These are phyloP conservation scores for Drosophila nebulosa DNA, from an alignment of 1,140 invertebrate genomes.

Conservation along the genomic window DNA sequence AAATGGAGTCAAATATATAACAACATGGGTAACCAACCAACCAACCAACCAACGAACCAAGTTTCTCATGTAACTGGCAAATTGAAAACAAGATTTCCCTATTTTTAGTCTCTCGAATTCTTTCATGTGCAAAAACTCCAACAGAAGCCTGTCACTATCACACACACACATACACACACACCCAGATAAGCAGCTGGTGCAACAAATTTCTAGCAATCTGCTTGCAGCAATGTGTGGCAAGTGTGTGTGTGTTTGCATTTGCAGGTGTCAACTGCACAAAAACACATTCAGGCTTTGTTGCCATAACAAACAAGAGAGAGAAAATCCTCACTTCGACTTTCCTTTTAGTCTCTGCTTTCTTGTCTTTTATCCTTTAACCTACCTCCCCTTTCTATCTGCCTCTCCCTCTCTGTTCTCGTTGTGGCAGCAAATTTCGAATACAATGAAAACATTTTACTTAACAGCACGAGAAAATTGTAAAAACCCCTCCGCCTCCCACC, in stretches of 20 bases:
- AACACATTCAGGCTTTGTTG: slow-evolving; percentile 69
- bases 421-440: slow-evolving; percentile 56
- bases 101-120: slow-evolving; percentile 53
- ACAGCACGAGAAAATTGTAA: slow-evolving; percentile 43
- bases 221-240: slow-evolving; percentile 59
- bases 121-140: slow-evolving; percentile 57
- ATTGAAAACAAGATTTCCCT: slow-evolving; percentile 52
- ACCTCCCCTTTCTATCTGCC: background rate
- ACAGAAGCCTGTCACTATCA: slow-evolving; percentile 41
- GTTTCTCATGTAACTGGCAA: slow-evolving; percentile 51
- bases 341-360: background rate
- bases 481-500: too few species aligned
- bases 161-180: slow-evolving; percentile 4
- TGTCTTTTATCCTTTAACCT: background rate
- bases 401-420: background rate
- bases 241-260: slow-evolving; percentile 60
- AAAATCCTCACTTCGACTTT: slow-evolving; percentile 28
- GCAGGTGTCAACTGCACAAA: slow-evolving; percentile 68
- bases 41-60: slow-evolving; percentile 16
- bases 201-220: slow-evolving; percentile 50
- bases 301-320: slow-evolving; percentile 62
- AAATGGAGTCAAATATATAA: slow-evolving; percentile 25
- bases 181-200: slow-evolving; percentile 29
- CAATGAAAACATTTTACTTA: slow-evolving; percentile 73
- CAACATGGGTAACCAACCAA: background rate